Conservation (phyloP, 1,140 invertebrate species). For the Drosophila navojoa region DNA sequence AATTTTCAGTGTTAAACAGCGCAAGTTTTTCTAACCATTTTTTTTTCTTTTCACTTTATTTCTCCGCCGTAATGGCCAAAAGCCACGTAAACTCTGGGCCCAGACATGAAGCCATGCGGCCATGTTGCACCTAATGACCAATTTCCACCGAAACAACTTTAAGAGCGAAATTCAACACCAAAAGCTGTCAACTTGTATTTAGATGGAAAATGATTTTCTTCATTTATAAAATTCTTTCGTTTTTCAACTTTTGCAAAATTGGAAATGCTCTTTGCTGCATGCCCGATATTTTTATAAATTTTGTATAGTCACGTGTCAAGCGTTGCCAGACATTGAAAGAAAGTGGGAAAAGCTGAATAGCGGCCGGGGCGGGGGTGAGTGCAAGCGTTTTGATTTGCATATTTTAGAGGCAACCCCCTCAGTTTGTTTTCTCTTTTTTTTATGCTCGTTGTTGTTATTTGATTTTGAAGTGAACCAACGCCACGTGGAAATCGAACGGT, state of each 20-base stretch:
- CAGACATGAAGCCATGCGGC: slow-evolving; percentile 12
- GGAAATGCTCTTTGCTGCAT: slow-evolving; percentile 10
- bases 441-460: slow-evolving; percentile 30
- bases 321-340: not conserved
- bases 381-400: slow-evolving; percentile 41
- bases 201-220: too few species aligned
- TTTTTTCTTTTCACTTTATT: slow-evolving; percentile 42
- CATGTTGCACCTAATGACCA: slow-evolving; percentile 63
- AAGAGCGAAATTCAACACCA: slow-evolving; percentile 15
- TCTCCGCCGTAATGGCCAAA: slow-evolving; percentile 57
- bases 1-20: slow-evolving; percentile 58
- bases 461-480: slow-evolving; percentile 28
- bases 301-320: slow-evolving; percentile 33
- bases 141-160: slow-evolving; percentile 53
- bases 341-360: not conserved
- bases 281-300: slow-evolving; percentile 19
- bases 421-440: not conserved
- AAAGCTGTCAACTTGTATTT: slow-evolving; percentile 18
- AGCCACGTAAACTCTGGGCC: slow-evolving; percentile 58
- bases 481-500: slow-evolving; percentile 12
- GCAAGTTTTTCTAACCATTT: slow-evolving; percentile 65
- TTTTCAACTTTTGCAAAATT: not conserved
- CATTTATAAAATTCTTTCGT: not conserved
- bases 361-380: not conserved
- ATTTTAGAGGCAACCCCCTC: slow-evolving; percentile 15